Percentiles rank a stretch among this genome's conserved stretches.
Conservation (phyloP, 1,140 invertebrate genomes). For the Myzus persicae region DNA sequence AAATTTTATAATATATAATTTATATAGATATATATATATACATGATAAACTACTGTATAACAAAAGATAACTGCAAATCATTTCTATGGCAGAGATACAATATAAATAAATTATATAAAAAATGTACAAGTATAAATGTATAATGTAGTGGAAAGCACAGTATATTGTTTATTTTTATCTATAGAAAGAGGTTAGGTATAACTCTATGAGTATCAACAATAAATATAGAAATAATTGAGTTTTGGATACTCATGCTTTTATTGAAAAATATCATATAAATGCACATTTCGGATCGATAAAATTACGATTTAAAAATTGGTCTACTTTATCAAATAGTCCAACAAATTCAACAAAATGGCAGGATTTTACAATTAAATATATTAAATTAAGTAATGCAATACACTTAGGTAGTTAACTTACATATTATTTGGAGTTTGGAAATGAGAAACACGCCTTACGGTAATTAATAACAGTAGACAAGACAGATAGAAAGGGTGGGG, state of each 20-base stretch:
- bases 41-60: neutral
- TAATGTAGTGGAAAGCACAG: neutral
- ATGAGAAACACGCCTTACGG: neutral
- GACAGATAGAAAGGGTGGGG: neutral
- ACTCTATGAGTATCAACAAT: neutral
- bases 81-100: neutral
- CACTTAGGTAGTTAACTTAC: neutral
- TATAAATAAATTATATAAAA: too few relatives aligned
- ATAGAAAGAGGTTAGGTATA: neutral
- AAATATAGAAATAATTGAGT: neutral
- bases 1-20: neutral
- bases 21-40: neutral
- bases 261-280: neutral
- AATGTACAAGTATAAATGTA: too few relatives aligned
- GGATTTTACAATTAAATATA: neutral
- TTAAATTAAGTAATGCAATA: neutral
- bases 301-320: neutral
- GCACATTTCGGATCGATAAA: neutral
- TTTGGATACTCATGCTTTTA: neutral
- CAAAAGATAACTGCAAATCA: neutral
- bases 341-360: neutral
- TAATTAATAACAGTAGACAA: constrained; percentile 18
- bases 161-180: neutral
- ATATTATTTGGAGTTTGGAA: neutral
- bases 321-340: neutral